Evolutionary conservation across 37 sponge, comb jelly and placozoan species (phyloP).

Genomic region (Amphimedon queenslandica): DNA sequence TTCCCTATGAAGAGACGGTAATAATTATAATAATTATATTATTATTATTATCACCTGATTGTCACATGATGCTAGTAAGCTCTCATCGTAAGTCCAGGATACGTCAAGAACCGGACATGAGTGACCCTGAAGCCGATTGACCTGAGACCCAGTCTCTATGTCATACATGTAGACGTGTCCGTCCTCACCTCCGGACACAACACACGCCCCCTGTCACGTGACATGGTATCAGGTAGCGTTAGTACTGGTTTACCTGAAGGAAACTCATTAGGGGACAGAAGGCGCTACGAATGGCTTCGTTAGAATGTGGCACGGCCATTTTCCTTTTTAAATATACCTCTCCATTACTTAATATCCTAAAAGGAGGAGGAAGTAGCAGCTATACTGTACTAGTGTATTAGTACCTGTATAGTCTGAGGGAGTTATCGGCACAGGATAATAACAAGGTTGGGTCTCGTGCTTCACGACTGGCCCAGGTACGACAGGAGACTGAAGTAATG

Average conservation of each 20-base stretch:
- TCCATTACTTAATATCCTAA: slow-evolving; percentile 50
- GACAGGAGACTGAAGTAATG: slow-evolving; percentile 70
- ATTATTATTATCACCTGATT: slow-evolving; percentile 33
- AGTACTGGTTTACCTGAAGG: slow-evolving; percentile 39
- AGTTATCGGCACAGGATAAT: slow-evolving; percentile 51
- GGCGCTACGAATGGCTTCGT: slow-evolving; percentile 60
- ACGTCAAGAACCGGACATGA: slow-evolving; percentile 75
- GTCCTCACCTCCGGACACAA: slow-evolving; percentile 87
- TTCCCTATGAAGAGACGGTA: slow-evolving; percentile 35
- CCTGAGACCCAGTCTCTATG: slow-evolving; percentile 59
- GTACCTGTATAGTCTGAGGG: slow-evolving; percentile 67
- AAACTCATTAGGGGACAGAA: slow-evolving; percentile 95
- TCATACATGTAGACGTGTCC: slow-evolving; percentile 82
- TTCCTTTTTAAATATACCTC: slow-evolving; percentile 68
- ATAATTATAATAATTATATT: slow-evolving; percentile 14
- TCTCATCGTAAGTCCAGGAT: slow-evolving; percentile 91
- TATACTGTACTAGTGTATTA: neutral
- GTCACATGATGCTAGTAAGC: slow-evolving; percentile 86
- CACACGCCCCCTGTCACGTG: slow-evolving; percentile 45
- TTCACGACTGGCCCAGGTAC: slow-evolving; percentile 88
- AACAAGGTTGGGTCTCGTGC: slow-evolving; percentile 85
- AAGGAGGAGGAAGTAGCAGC: neutral
- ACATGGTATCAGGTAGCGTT: neutral
- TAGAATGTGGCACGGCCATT: slow-evolving; percentile 55
- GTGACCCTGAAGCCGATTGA: slow-evolving; percentile 85